Evolutionary conservation across 1,140 invertebrate species (phyloP).

Genomic region (Sitobion miscanthi): DNA sequence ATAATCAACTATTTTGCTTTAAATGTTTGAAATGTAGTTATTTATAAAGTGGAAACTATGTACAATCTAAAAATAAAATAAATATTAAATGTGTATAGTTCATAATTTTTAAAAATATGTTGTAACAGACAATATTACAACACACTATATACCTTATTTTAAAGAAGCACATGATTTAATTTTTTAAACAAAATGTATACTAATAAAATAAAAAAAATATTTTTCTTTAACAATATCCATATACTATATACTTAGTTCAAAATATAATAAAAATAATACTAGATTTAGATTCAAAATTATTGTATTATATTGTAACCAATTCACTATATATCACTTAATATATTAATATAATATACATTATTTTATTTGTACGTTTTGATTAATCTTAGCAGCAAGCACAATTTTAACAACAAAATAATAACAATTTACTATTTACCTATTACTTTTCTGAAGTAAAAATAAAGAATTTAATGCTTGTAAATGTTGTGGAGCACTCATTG

Average conservation of each 20-base stretch:
- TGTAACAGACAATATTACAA: not conserved
- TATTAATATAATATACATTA: not conserved
- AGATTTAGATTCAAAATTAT: no score
- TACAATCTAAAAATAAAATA: not conserved
- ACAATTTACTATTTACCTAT: constrained; percentile 6
- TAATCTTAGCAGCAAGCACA: not conserved
- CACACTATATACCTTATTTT: not conserved
- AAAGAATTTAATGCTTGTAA: constrained; percentile 57
- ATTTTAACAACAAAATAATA: not conserved
- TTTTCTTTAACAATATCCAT: not conserved
- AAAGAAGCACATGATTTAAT: not conserved
- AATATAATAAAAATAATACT: no score
- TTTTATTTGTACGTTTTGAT: not conserved
- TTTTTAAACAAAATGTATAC: not conserved
- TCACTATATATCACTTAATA: no score
- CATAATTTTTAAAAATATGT: not conserved
- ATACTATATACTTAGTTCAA: no score
- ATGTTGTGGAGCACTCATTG: constrained; percentile 57
- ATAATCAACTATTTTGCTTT: not conserved
- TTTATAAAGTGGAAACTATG: not conserved
- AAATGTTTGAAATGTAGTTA: not conserved
- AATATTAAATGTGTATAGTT: not conserved
- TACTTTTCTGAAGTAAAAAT: constrained; percentile 54
- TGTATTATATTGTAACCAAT: no score
- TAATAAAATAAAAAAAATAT: not conserved